Conservation (phyloP, 1,140 invertebrate genomes). For the Caerostris extrusa region DNA sequence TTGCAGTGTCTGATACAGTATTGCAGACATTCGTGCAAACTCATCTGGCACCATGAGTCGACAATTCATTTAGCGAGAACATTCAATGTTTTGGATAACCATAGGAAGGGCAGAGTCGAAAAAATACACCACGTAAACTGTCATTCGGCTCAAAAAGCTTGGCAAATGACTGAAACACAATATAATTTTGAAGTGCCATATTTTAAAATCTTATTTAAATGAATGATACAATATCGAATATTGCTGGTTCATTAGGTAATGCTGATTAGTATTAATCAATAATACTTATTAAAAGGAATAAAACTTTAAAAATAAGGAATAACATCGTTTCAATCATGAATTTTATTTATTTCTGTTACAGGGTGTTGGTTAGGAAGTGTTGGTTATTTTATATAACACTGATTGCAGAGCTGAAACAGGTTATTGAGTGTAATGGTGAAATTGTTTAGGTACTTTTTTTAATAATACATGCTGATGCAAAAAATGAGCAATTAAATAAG, state of each 20-base stretch:
- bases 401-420: neutral
- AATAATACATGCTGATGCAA: neutral
- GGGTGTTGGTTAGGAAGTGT: neutral
- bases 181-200: no score
- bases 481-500: no score
- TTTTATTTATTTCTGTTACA: neutral
- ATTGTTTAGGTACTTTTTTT: neutral
- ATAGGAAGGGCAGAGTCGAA: constrained; percentile 35
- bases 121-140: neutral
- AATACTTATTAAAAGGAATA: neutral
- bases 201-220: no score
- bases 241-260: neutral
- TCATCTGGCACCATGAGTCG: constrained; percentile 68
- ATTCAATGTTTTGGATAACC: constrained; percentile 17
- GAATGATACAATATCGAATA: neutral
- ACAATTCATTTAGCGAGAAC: constrained; percentile 53
- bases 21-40: constrained; percentile 56
- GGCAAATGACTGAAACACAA: neutral
- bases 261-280: neutral
- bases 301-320: neutral
- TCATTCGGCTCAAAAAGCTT: constrained; percentile 30
- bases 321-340: neutral
- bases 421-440: neutral
- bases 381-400: neutral
- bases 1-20: constrained; percentile 64